Evolutionary conservation across 2,888 invertebrate species (phyloP).

Genomic region (Candidula unifasciata): DNA sequence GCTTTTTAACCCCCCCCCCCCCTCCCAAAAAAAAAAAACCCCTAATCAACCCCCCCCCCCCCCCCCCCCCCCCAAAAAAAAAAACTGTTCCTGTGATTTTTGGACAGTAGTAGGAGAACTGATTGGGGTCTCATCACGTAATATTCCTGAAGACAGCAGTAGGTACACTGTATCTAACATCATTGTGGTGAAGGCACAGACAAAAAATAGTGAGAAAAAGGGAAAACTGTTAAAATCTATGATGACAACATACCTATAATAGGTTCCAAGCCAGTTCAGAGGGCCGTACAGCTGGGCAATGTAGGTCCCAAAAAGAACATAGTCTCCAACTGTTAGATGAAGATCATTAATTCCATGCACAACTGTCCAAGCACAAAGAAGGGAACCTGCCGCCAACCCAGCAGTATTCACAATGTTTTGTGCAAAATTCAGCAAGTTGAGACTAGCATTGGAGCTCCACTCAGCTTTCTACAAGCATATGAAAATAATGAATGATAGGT

Average conservation of each 20-base stretch:
- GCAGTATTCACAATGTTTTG: conserved; percentile 93
- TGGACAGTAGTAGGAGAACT: no score
- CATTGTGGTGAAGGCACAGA: no score
- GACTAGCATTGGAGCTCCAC: conserved; percentile 89
- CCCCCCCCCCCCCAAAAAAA: no score
- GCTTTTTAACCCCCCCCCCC: no score
- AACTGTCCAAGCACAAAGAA: conserved; percentile 91
- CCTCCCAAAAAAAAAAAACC: no score
- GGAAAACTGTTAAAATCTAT: background rate
- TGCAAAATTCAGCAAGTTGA: conserved; percentile 92
- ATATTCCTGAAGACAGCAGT: no score
- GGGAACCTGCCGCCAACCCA: conserved; percentile 90
- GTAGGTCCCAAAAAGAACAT: conserved; percentile 96
- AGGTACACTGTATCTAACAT: no score
- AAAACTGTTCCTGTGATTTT: no score
- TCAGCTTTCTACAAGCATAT: conserved; percentile 85
- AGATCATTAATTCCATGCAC: conserved; percentile 67
- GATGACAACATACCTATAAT: conserved; percentile 81
- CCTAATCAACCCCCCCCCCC: no score
- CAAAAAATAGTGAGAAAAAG: background rate
- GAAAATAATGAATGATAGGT: no score
- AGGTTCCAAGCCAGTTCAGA: conserved; percentile 98
- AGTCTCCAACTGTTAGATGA: conserved; percentile 92
- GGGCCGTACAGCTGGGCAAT: conserved; percentile 95
- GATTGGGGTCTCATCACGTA: no score